A percentile compares a stretch with the other conserved stretches of the same genome.
Conservation (phyloP, 64 coral and sea anemone species). For the Montipora efflorescens region DNA sequence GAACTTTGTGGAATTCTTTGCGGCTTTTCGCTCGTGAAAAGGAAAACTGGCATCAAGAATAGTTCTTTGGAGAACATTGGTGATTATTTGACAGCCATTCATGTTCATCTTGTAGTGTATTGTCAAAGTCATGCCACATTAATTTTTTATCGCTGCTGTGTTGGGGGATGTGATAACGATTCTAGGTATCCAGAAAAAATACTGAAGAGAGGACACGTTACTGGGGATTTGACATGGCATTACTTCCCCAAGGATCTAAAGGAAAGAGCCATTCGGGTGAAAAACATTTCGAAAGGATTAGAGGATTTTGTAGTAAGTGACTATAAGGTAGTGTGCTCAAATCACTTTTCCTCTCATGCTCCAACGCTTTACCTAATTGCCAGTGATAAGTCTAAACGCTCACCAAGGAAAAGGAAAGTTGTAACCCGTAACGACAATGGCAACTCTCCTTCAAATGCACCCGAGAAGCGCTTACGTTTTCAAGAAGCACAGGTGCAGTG, state of each 20-base stretch:
- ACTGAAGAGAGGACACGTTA: constrained; percentile 7
- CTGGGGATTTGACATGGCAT: constrained; percentile 28
- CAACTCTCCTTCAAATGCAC: no score
- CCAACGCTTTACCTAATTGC: not conserved
- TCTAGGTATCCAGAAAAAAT: not conserved
- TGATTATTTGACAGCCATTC: not conserved
- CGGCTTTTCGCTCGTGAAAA: no score
- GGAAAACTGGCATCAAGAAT: no score
- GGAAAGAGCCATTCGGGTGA: constrained; percentile 23
- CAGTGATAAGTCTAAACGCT: no score
- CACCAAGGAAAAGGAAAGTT: no score
- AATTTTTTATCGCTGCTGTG: constrained; percentile 10
- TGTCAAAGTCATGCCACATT: not conserved
- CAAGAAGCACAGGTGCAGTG: no score
- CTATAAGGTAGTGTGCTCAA: constrained; percentile 11
- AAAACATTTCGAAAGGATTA: constrained; percentile 19
- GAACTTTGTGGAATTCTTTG: no score
- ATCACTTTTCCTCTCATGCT: constrained; percentile 28
- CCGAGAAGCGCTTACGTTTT: no score
- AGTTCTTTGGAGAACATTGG: no score
- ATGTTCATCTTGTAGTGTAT: not conserved
- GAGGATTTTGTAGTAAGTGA: constrained; percentile 18
- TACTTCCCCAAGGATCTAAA: constrained; percentile 38
- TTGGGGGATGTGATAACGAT: constrained; percentile 25
- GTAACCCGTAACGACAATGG: no score